These are phyloP conservation scores for Pristionchus pacificus DNA, from an alignment of 1,140 invertebrate genomes.

Conservation along the genomic window DNA sequence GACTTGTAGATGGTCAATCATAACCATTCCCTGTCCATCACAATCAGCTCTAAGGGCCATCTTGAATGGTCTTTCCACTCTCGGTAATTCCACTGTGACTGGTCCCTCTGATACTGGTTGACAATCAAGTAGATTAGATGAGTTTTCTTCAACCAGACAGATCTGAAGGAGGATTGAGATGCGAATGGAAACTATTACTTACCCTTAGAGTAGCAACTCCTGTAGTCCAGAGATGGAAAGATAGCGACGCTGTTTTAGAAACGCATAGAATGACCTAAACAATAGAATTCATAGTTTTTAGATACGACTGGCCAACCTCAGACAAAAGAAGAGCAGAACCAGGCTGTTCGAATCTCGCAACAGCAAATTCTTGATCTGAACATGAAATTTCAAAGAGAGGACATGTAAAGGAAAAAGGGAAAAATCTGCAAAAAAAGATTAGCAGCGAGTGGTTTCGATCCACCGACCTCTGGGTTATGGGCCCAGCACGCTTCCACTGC, in stretches of 20 bases:
- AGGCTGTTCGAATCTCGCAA: conserved; percentile 38
- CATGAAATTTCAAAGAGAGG: background rate
- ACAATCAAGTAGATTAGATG: conserved; percentile 25
- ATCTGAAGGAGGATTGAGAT: conserved; percentile 10
- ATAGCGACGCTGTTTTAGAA: conserved; percentile 33
- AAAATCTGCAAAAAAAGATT: conserved; percentile 57
- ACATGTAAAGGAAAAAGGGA: background rate
- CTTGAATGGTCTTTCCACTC: conserved; percentile 44
- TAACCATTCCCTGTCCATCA: conserved; percentile 37
- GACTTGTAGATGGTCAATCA: conserved; percentile 40
- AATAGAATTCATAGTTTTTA: background rate
- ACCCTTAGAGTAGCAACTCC: conserved; percentile 39
- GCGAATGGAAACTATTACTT: background rate
- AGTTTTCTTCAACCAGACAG: conserved; percentile 25
- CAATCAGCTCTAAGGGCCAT: conserved; percentile 43
- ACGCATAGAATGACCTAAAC: conserved; percentile 41
- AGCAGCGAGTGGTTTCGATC: conserved; percentile 92
- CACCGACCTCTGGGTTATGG: conserved; percentile 94
- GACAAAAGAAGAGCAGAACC: conserved; percentile 43
- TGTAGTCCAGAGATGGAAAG: conserved; percentile 42
- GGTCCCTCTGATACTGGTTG: conserved; percentile 18
- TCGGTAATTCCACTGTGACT: conserved; percentile 42
- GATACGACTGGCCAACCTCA: conserved; percentile 19
- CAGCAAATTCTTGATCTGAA: conserved; percentile 45
- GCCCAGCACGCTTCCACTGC: conserved; percentile 95